Evolutionary conservation across 2,113 vertebrate genomes (phyloP).

Genomic region (Sander vitreus): DNA sequence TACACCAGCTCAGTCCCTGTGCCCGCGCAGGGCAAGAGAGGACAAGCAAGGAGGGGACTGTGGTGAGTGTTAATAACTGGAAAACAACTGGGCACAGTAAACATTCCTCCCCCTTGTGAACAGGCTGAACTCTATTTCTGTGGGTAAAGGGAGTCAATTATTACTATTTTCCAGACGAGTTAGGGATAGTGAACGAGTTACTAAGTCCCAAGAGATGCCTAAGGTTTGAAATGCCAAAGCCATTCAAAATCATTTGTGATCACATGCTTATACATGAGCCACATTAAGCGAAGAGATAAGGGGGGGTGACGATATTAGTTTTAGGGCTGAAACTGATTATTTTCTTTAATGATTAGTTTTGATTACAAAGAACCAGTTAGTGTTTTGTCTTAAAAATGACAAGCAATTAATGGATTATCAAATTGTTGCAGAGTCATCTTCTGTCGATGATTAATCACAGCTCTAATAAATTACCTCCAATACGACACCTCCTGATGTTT

Average conservation of each 20-base stretch:
- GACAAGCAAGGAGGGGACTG: slow-evolving; percentile 58
- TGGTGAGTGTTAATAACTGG: slow-evolving; percentile 66
- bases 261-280: neutral
- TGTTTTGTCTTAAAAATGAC: neutral
- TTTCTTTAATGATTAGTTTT: neutral
- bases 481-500: neutral
- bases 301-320: neutral
- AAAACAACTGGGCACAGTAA: slow-evolving; percentile 79
- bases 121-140: slow-evolving; percentile 73
- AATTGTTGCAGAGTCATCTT: neutral
- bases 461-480: neutral
- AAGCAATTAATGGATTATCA: neutral
- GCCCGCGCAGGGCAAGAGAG: slow-evolving; percentile 46
- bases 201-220: slow-evolving; percentile 26
- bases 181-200: slow-evolving; percentile 64
- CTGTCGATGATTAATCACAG: neutral
- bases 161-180: slow-evolving; percentile 60
- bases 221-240: slow-evolving; percentile 31
- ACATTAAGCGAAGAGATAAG: neutral
- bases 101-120: slow-evolving; percentile 68
- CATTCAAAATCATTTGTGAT: slow-evolving; percentile 41
- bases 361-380: neutral
- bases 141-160: slow-evolving; percentile 59
- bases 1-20: slow-evolving; percentile 22
- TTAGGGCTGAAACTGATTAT: neutral